Evolutionary conservation across 2,888 invertebrate species (phyloP), one percentile per base, ranked within the genome.

Genomic region (Chaetoderma sp.): DNA sequence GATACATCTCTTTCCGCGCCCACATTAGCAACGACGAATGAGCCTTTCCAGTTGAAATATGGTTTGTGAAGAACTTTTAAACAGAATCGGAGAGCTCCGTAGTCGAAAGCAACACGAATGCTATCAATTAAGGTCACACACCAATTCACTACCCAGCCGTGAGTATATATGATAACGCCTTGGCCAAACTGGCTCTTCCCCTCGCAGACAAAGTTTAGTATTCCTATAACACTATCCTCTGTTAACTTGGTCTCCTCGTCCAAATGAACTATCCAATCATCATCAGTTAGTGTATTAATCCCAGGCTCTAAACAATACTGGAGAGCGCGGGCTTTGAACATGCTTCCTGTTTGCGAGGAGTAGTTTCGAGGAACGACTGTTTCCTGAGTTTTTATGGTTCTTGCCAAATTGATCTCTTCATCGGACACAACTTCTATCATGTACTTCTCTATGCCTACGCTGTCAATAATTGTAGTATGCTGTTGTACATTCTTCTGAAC

Each of bases 31-130:
- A 82, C 80, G 56, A 82, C 77, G 67, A 78, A 82, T n/a, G 79
- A 80, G 6, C 80, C 82, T 60, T 82, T 82, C 80, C 80, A 80
- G 57, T 78, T 79, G 56, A 80, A 79, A 13, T 79, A 60, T 27
- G 82, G 82, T 42, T 71, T 73, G 36, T 77, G 73, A 21, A 79
- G 70, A 61, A 66, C 73, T 39, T 74, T 74, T 39, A 79, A 61
- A 23, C 71, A 69, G 65, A 72, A 81, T 49, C 73, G 64, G 27
- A 75, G 71, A 65, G 71, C 68, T 32, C 74, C 75, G 49, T 68
- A 78, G 60, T 78, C 82, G 39, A 78, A 72, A 5, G 80, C 82
- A 25, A 82, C 82, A 27, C 82, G 54, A 0, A 79, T 72, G 8
- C 78, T 67, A 71, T 82, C 82, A 1, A 77, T 76, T 13, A 82